Evolutionary conservation across 2,113 vertebrate species (phyloP).

Genomic region (Desmodus rotundus): DNA sequence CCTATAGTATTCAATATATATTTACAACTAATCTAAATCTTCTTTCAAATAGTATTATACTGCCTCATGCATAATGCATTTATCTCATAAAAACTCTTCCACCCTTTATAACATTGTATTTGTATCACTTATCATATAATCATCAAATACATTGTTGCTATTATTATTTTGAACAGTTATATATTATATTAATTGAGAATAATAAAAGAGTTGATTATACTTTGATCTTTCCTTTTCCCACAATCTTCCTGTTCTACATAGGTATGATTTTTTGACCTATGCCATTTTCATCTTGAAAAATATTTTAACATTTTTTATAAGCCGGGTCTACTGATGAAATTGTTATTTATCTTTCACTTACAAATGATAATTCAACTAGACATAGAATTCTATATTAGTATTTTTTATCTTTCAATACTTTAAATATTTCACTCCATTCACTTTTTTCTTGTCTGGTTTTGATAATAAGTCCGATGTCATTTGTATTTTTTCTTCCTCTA

Average conservation of each 20-base stretch:
- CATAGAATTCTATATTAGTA: neutral
- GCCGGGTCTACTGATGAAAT: neutral
- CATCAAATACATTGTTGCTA: neutral
- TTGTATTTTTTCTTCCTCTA: neutral
- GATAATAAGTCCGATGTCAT: neutral
- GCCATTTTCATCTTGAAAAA: neutral
- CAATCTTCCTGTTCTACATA: neutral
- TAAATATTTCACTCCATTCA: neutral
- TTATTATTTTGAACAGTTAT: neutral
- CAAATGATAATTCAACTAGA: neutral
- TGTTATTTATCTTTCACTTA: neutral
- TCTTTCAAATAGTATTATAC: neutral
- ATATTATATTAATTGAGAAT: neutral
- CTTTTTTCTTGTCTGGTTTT: neutral
- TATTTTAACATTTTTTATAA: neutral
- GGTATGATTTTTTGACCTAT: neutral
- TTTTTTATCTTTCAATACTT: neutral
- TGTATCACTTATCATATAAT: neutral
- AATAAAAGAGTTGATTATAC: neutral
- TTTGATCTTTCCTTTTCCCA: neutral
- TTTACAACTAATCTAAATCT: neutral
- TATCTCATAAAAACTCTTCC: neutral
- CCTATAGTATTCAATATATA: neutral
- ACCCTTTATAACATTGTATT: neutral
- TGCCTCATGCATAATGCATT: neutral